phyloP scores from a whole-genome alignment of 1,140 invertebrate genomes.

The Platorchestia sp. region DNA sequence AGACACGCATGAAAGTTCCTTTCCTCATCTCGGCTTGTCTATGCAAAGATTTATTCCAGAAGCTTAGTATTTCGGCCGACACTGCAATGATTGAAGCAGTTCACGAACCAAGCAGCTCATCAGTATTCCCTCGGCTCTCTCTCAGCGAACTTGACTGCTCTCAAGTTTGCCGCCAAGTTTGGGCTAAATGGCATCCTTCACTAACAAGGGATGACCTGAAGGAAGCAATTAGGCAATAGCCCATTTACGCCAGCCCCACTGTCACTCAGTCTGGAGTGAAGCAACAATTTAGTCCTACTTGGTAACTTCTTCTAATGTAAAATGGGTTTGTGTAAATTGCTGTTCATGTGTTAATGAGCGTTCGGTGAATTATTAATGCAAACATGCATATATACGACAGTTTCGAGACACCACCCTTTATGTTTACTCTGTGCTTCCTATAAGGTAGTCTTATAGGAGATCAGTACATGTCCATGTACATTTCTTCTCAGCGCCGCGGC shows the following conservation, averaged over 20 bases:
- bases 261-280: background rate
- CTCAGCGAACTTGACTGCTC: background rate
- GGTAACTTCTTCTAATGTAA: background rate
- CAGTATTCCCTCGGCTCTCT: background rate
- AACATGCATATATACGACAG: background rate
- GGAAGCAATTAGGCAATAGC: conserved; percentile 26
- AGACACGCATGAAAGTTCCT: background rate
- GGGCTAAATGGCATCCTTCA: conserved; percentile 17
- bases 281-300: background rate
- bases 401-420: background rate
- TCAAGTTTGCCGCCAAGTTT: conserved; percentile 17
- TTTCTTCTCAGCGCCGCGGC: background rate
- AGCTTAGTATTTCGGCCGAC: background rate
- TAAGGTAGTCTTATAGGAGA: background rate
- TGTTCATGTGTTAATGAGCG: background rate
- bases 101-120: background rate
- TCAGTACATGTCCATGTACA: background rate
- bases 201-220: conserved; percentile 48
- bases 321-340: background rate
- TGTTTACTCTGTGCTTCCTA: background rate
- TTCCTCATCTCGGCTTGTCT: background rate
- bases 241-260: background rate
- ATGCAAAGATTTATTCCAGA: background rate
- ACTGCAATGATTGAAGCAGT: background rate
- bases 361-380: background rate